Percentiles rank a stretch among this genome's conserved stretches.
Evolutionary conservation across 1,140 invertebrate genomes (phyloP).

Genomic region (Telenomus remus): DNA sequence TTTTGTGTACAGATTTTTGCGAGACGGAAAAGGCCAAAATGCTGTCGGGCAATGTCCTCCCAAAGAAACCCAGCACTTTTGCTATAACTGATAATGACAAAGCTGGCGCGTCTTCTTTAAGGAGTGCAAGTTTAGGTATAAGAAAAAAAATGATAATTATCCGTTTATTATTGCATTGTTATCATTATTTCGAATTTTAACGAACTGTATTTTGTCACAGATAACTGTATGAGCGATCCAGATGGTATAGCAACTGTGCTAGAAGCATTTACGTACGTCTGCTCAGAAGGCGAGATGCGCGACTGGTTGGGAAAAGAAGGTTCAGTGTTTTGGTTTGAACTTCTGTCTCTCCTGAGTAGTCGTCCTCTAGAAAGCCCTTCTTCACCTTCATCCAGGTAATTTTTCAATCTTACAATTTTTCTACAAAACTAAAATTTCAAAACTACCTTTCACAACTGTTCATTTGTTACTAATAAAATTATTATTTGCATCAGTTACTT

Average conservation of each 20-base stretch:
- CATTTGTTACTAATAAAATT: too few species aligned
- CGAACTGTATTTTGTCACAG: slow-evolving; percentile 17
- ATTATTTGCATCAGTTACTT: slow-evolving; percentile 63
- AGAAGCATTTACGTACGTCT: slow-evolving; percentile 87
- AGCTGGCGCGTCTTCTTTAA: slow-evolving; percentile 58
- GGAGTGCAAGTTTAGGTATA: slow-evolving; percentile 19
- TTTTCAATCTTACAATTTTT: neutral
- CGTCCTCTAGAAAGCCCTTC: slow-evolving; percentile 72
- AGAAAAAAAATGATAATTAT: neutral
- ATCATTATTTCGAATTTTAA: too few species aligned
- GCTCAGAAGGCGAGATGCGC: slow-evolving; percentile 86
- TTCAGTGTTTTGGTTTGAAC: slow-evolving; percentile 87
- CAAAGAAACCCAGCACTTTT: slow-evolving; percentile 13
- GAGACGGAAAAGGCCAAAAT: slow-evolving; percentile 61
- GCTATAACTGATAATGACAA: slow-evolving; percentile 75
- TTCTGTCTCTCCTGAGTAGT: slow-evolving; percentile 85
- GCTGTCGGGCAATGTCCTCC: slow-evolving; percentile 27
- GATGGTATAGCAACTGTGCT: slow-evolving; percentile 81
- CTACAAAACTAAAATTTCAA: too few species aligned
- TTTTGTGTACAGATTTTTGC: slow-evolving; percentile 74
- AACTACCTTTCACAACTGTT: too few species aligned
- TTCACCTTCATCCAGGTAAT: slow-evolving; percentile 72
- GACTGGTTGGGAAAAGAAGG: slow-evolving; percentile 91
- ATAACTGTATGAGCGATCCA: slow-evolving; percentile 73
- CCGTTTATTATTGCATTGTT: too few species aligned